A percentile compares a stretch with the other conserved stretches of the same genome.
These are phyloP conservation scores for Drosophila kurseongensis DNA, from an alignment of 1,140 invertebrate genomes.

Conservation along the genomic window DNA sequence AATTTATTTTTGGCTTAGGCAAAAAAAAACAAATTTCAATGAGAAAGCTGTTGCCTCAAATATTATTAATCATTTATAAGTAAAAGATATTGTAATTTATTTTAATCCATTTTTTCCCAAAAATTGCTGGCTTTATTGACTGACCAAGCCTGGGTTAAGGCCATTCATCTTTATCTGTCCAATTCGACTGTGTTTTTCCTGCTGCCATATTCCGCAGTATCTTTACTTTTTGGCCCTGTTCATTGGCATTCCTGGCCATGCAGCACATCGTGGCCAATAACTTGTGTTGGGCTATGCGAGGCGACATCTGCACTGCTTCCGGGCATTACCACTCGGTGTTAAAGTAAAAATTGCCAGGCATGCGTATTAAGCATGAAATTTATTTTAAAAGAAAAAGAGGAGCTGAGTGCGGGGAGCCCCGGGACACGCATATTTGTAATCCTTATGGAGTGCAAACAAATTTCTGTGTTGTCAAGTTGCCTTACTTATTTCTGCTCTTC, in stretches of 20 bases:
- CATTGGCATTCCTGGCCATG: slow-evolving; percentile 30
- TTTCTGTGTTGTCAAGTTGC: slow-evolving; percentile 77
- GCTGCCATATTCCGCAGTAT: background rate
- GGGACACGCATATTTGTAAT: slow-evolving; percentile 71
- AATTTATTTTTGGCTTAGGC: background rate
- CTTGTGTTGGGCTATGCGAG: slow-evolving; percentile 49
- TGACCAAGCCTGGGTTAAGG: background rate
- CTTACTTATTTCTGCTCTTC: slow-evolving; percentile 38
- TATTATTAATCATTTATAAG: too few relatives aligned
- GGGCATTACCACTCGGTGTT: slow-evolving; percentile 78
- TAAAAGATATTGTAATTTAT: too few relatives aligned
- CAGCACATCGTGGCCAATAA: slow-evolving; percentile 45
- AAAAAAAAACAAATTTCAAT: too few relatives aligned
- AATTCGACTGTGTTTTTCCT: background rate
- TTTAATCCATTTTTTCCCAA: background rate
- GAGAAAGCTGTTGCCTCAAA: too few relatives aligned
- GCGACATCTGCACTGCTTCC: slow-evolving; percentile 78
- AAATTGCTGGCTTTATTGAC: background rate
- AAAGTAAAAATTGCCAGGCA: slow-evolving; percentile 79
- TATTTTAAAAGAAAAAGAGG: slow-evolving; percentile 49
- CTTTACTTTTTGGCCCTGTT: slow-evolving; percentile 6
- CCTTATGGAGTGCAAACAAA: slow-evolving; percentile 83
- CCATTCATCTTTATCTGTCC: slow-evolving; percentile 12
- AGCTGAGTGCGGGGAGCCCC: slow-evolving; percentile 9
- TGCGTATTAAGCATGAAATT: slow-evolving; percentile 82